A percentile compares a stretch with the other conserved stretches of the same genome.
phyloP scores from a whole-genome alignment of 2,888 invertebrate species.

The Leptopterna dolabrata region DNA sequence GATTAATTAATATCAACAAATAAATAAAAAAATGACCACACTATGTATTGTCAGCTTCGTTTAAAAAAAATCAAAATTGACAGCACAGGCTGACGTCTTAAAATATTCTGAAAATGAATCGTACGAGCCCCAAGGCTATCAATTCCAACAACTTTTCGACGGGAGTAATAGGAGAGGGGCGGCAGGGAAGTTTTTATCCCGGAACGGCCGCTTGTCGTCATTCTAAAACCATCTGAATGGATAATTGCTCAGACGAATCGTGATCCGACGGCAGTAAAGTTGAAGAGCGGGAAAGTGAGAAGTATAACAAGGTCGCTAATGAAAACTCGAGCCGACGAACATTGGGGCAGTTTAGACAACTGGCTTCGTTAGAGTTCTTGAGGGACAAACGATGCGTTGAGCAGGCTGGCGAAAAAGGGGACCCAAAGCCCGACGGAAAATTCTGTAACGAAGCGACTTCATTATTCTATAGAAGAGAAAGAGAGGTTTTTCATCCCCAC shows the following conservation, averaged over 20 bases:
- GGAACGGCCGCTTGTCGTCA: background rate
- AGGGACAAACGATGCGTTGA: slow-evolving; percentile 6
- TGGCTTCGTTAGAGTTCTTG: slow-evolving; percentile 39
- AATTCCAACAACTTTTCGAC: too few relatives aligned
- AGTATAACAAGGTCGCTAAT: slow-evolving; percentile 8
- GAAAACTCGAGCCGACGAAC: background rate
- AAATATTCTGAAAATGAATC: too few relatives aligned
- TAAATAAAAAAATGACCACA: too few relatives aligned
- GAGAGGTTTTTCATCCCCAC: slow-evolving; percentile 10
- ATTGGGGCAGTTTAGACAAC: slow-evolving; percentile 12
- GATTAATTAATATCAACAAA: too few relatives aligned
- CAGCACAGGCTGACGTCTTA: too few relatives aligned
- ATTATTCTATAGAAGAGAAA: background rate
- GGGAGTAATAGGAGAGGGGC: too few relatives aligned
- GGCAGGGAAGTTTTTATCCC: background rate
- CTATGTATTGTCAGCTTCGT: too few relatives aligned
- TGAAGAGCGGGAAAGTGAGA: slow-evolving; percentile 10
- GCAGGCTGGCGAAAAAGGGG: background rate
- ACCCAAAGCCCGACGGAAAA: background rate
- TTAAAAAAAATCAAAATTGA: too few relatives aligned
- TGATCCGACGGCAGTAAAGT: slow-evolving; percentile 12
- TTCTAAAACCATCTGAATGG: slow-evolving; percentile 7
- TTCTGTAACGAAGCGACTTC: slow-evolving; percentile 7
- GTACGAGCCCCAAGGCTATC: too few relatives aligned
- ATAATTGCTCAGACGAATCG: slow-evolving; percentile 41